phyloP scores from a whole-genome alignment of 2,113 vertebrate species.

The Nibea coibor region DNA sequence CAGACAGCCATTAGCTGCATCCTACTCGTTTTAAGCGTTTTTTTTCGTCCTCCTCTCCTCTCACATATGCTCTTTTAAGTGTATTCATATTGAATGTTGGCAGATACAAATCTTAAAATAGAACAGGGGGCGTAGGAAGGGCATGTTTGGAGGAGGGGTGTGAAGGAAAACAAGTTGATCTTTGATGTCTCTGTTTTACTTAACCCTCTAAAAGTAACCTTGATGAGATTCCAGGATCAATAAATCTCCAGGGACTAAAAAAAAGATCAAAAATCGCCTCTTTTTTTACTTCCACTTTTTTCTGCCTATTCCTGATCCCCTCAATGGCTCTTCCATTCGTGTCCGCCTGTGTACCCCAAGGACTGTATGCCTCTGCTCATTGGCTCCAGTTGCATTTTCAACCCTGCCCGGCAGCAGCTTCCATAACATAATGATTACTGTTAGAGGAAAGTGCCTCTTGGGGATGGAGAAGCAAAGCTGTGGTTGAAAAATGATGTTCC shows the following conservation, averaged over 20 bases:
- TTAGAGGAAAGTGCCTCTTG: conserved; percentile 65
- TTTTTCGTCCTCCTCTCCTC: conserved; percentile 31
- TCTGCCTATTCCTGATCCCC: conserved; percentile 23
- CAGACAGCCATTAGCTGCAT: conserved; percentile 65
- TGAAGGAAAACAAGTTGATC: conserved; percentile 63
- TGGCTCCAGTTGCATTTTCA: conserved; percentile 57
- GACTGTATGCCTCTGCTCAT: conserved; percentile 25
- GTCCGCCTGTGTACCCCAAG: conserved; percentile 20
- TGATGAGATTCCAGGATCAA: conserved; percentile 75
- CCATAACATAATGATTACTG: conserved; percentile 70
- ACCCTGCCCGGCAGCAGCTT: conserved; percentile 51
- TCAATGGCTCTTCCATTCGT: conserved; percentile 18
- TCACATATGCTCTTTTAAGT: conserved; percentile 60
- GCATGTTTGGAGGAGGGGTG: conserved; percentile 33
- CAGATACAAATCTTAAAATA: conserved; percentile 61
- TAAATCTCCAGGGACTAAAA: conserved; percentile 56
- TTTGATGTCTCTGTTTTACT: conserved; percentile 74
- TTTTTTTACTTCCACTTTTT: conserved; percentile 29
- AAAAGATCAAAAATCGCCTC: conserved; percentile 50
- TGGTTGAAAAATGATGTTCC: conserved; percentile 63
- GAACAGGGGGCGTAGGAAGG: conserved; percentile 43
- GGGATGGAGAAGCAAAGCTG: conserved; percentile 54
- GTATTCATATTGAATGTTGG: conserved; percentile 57
- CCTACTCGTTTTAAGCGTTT: conserved; percentile 54
- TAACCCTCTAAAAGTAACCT: conserved; percentile 52